phyloP scores from a whole-genome alignment of 1,140 invertebrate genomes.

The Antheraea pernyi region DNA sequence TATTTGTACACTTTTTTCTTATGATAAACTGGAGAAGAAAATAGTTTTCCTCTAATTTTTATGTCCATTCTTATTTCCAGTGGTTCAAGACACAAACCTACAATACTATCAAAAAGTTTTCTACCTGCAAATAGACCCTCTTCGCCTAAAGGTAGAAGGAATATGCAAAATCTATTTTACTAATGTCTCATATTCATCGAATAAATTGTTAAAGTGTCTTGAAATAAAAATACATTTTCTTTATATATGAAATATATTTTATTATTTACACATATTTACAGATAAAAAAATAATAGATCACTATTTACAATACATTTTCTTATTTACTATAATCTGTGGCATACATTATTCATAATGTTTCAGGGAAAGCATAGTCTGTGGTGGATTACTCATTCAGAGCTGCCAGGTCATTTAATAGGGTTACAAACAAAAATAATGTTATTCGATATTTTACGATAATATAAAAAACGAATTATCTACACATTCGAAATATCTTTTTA shows the following conservation, averaged over 20 bases:
- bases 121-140: constrained; percentile 28
- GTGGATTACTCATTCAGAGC: too few relatives aligned
- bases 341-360: too few relatives aligned
- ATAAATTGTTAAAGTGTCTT: constrained; percentile 21
- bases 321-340: too few relatives aligned
- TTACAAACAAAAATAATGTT: too few relatives aligned
- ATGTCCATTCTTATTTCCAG: constrained; percentile 11
- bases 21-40: too few relatives aligned
- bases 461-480: too few relatives aligned
- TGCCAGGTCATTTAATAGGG: too few relatives aligned
- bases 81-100: constrained; percentile 20
- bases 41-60: too few relatives aligned
- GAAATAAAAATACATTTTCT: constrained; percentile 14
- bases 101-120: constrained; percentile 16
- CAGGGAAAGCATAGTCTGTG: too few relatives aligned
- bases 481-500: too few relatives aligned
- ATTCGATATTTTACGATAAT: too few relatives aligned
- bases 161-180: constrained; percentile 20
- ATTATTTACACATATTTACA: constrained; percentile 18
- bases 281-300: not conserved
- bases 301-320: too few relatives aligned
- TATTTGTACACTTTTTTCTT: not conserved
- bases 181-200: constrained; percentile 15
- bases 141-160: constrained; percentile 45
- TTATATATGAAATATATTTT: constrained; percentile 8